These are phyloP conservation scores for Epizoanthus scotinus DNA, from an alignment of 92 coral and sea anemone species.

Conservation along the genomic window DNA sequence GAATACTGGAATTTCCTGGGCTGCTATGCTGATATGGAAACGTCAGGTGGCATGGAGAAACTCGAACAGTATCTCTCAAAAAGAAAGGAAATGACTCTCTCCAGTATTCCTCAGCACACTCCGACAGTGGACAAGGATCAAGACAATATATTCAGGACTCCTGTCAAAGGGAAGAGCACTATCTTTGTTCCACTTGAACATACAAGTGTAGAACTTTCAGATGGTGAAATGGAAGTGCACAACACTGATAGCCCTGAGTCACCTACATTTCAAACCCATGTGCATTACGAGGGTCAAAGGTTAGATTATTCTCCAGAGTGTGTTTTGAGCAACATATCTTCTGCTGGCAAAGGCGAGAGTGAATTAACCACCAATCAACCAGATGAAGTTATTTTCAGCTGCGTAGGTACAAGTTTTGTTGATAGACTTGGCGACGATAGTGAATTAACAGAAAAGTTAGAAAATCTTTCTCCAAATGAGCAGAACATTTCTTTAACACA, in stretches of 20 bases:
- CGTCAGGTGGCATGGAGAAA: slow-evolving; percentile 66
- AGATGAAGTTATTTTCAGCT: background rate
- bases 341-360: background rate
- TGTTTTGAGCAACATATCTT: background rate
- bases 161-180: slow-evolving; percentile 48
- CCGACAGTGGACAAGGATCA: background rate
- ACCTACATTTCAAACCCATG: slow-evolving; percentile 13
- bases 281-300: background rate
- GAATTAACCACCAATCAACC: background rate
- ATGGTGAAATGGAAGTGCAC: background rate
- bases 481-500: background rate
- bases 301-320: background rate
- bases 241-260: slow-evolving; percentile 11
- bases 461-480: slow-evolving; percentile 14
- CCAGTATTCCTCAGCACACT: background rate
- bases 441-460: background rate
- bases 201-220: background rate
- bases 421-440: background rate
- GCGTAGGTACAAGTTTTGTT: too few species aligned
- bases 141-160: slow-evolving; percentile 33
- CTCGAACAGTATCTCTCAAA: slow-evolving; percentile 73
- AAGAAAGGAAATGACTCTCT: slow-evolving; percentile 34
- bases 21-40: slow-evolving; percentile 77
- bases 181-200: slow-evolving; percentile 23
- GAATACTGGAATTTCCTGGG: slow-evolving; percentile 95